phyloP scores from a whole-genome alignment of 2,888 invertebrate genomes.

The Cryptocheilus praepositus region DNA sequence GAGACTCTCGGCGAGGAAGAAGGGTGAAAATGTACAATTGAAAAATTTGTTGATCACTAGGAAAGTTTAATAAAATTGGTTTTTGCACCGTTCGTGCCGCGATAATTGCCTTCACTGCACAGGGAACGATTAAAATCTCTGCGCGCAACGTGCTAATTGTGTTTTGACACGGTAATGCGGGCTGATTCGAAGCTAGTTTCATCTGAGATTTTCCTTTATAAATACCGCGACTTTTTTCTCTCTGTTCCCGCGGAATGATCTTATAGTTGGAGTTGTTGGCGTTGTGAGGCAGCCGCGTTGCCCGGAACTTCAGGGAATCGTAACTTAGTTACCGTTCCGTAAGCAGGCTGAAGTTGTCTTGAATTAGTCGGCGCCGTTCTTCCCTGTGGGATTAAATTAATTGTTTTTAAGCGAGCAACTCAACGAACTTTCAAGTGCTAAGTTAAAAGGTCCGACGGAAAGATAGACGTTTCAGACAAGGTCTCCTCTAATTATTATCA shows the following conservation, averaged over 20 bases:
- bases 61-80: too few relatives aligned
- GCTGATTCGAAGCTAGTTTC: not conserved
- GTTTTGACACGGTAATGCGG: not conserved
- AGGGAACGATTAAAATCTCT: too few relatives aligned
- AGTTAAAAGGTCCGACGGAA: slow-evolving; percentile 32
- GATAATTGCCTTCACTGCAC: too few relatives aligned
- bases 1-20: too few relatives aligned
- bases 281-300: slow-evolving; percentile 33
- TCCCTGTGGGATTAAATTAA: slow-evolving; percentile 47
- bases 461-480: not conserved
- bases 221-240: slow-evolving; percentile 24
- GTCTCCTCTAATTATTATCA: slow-evolving; percentile 1
- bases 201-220: not conserved
- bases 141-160: not conserved
- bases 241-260: slow-evolving; percentile 24
- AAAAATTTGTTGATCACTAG: too few relatives aligned
- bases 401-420: slow-evolving; percentile 43
- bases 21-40: too few relatives aligned
- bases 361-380: slow-evolving; percentile 46
- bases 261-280: slow-evolving; percentile 22
- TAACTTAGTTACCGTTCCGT: slow-evolving; percentile 50
- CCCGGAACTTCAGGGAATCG: slow-evolving; percentile 43
- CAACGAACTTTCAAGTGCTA: slow-evolving; percentile 20
- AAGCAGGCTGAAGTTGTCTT: slow-evolving; percentile 47
- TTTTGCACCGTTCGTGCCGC: too few relatives aligned